phyloP scores from a whole-genome alignment of 2,888 invertebrate species.

The Agrenia bidenticulata region DNA sequence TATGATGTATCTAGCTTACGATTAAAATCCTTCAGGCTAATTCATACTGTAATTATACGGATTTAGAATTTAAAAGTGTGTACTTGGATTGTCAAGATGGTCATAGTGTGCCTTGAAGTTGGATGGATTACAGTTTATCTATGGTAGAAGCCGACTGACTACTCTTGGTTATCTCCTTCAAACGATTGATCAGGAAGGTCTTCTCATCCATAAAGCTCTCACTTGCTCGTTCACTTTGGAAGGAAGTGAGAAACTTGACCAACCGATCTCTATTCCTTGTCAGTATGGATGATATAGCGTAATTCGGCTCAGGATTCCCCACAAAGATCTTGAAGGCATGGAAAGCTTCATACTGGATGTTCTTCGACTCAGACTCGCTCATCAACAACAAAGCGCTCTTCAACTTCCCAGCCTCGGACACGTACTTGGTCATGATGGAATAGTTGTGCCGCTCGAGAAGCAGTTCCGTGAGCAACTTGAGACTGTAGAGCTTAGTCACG shows the following conservation, averaged over 20 bases:
- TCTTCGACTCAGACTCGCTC: background rate
- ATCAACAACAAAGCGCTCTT: slow-evolving; percentile 9
- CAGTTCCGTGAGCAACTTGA: background rate
- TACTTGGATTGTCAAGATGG: no score
- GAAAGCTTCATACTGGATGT: slow-evolving; percentile 5
- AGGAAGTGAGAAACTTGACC: background rate
- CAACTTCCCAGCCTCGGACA: background rate
- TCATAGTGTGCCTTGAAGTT: no score
- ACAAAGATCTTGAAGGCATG: slow-evolving; percentile 12
- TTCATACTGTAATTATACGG: no score
- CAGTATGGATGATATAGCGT: background rate
- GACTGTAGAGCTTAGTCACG: slow-evolving; percentile 5
- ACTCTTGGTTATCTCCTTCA: no score
- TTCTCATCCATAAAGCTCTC: background rate
- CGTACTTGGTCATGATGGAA: slow-evolving; percentile 2
- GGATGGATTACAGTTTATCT: no score
- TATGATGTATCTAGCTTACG: no score
- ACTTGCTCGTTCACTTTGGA: background rate
- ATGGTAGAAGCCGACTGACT: no score
- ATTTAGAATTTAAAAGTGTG: no score
- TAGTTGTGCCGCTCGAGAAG: background rate
- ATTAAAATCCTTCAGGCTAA: no score
- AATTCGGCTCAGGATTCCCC: slow-evolving; percentile 1
- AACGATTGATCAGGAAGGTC: background rate
- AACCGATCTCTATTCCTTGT: background rate